Conservation (phyloP, 2,797 vertebrate genomes). For the Mormyrops attenuatus region DNA sequence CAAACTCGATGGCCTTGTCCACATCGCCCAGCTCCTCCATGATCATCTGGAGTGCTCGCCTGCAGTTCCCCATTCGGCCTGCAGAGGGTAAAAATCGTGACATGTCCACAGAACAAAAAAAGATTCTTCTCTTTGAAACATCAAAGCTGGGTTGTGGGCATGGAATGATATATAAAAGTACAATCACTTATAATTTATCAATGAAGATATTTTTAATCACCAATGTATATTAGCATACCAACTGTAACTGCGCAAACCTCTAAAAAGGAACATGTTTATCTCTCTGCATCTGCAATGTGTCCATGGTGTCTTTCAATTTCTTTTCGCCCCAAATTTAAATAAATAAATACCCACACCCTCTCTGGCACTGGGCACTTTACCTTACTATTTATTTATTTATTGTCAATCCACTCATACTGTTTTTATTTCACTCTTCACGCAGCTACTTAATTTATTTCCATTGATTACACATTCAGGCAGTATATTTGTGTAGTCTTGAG, state of each 20-base stretch:
- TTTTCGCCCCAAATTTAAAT: neutral
- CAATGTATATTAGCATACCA: neutral
- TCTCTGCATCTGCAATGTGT: neutral
- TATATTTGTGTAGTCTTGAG: neutral
- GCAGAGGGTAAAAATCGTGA: conserved; percentile 5
- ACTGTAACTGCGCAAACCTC: neutral
- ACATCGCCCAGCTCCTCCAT: conserved; percentile 92
- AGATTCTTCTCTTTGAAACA: neutral
- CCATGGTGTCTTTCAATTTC: neutral
- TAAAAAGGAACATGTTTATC: neutral
- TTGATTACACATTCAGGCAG: neutral
- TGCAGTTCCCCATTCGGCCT: conserved; percentile 98
- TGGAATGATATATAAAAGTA: neutral
- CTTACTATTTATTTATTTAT: neutral
- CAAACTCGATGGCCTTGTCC: conserved; percentile 97
- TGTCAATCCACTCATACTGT: neutral
- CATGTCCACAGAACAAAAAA: neutral
- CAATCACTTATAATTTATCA: neutral
- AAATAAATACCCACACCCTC: neutral
- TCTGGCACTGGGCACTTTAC: neutral
- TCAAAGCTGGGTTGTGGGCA: neutral
- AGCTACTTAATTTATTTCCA: neutral
- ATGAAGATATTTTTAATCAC: neutral
- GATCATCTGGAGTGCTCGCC: conserved; percentile 95
- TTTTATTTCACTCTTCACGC: neutral